phyloP scores from a whole-genome alignment of 1,140 invertebrate genomes.

The Marisa cornuarietis region DNA sequence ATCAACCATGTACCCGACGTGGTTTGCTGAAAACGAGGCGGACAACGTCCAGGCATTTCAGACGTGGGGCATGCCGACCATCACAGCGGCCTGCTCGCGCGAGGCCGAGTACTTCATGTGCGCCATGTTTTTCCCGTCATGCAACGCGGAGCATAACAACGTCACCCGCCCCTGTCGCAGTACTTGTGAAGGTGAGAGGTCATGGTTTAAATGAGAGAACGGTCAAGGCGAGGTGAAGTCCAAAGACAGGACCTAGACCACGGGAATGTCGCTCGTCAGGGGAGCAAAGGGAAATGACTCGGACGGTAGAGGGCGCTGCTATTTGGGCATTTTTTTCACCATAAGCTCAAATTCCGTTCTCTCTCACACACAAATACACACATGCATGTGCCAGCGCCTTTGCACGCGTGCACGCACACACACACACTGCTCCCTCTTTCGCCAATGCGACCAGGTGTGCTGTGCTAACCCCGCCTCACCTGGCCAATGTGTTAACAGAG shows the following conservation, averaged over 20 bases:
- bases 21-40: conserved; percentile 5
- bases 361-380: too few species aligned
- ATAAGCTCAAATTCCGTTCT: too few species aligned
- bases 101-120: conserved; percentile 27
- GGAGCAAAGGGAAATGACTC: too few species aligned
- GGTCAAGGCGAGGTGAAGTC: too few species aligned
- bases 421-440: background rate
- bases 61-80: conserved; percentile 16
- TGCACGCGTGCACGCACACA: background rate
- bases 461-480: background rate
- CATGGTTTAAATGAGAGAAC: too few species aligned
- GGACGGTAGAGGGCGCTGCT: too few species aligned
- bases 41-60: conserved; percentile 5
- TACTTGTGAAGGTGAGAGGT: conserved; percentile 22
- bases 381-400: background rate
- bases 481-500: background rate
- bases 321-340: too few species aligned
- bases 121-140: conserved; percentile 23
- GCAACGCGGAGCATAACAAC: conserved; percentile 10
- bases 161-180: conserved; percentile 16
- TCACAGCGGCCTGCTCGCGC: conserved; percentile 7
- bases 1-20: background rate
- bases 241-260: too few species aligned
- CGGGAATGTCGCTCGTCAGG: too few species aligned
- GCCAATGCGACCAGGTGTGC: background rate